Conservation (phyloP, 2,113 vertebrate species). For the Podiceps cristatus region DNA sequence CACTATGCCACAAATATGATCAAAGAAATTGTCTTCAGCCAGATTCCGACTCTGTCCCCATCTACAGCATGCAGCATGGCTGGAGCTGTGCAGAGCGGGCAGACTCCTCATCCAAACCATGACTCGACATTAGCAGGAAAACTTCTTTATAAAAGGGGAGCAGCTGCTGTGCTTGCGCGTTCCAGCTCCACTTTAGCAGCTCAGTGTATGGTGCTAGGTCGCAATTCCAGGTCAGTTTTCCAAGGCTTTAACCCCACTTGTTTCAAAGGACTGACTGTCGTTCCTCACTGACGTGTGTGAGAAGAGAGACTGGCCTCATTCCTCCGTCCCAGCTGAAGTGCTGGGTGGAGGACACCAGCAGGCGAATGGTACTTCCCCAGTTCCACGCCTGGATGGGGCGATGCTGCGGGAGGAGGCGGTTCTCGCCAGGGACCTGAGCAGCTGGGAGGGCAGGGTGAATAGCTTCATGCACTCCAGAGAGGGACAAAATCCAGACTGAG, state of each 20-base stretch:
- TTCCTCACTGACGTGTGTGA: neutral
- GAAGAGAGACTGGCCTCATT: neutral
- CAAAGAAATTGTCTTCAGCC: neutral
- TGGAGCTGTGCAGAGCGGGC: accelerated
- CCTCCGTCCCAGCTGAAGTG: neutral
- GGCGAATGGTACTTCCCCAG: accelerated
- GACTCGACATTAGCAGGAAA: neutral
- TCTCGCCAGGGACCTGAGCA: accelerated
- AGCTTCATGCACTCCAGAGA: neutral
- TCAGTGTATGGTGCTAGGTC: neutral
- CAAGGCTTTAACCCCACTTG: neutral
- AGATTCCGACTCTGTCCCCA: neutral
- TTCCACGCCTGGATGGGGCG: neutral
- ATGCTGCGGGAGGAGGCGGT: accelerated
- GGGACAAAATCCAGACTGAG: neutral
- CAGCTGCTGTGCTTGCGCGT: neutral
- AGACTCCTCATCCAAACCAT: neutral
- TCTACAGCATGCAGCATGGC: neutral
- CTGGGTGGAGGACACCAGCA: neutral
- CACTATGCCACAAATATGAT: neutral
- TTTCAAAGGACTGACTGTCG: neutral
- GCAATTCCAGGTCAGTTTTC: neutral
- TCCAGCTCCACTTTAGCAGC: neutral
- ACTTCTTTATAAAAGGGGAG: neutral
- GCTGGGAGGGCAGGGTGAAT: neutral